A percentile compares a stretch with the other conserved stretches of the same genome.
These are phyloP conservation scores for Lampris megalopsis DNA, from an alignment of 2,113 vertebrate species.

Conservation along the genomic window DNA sequence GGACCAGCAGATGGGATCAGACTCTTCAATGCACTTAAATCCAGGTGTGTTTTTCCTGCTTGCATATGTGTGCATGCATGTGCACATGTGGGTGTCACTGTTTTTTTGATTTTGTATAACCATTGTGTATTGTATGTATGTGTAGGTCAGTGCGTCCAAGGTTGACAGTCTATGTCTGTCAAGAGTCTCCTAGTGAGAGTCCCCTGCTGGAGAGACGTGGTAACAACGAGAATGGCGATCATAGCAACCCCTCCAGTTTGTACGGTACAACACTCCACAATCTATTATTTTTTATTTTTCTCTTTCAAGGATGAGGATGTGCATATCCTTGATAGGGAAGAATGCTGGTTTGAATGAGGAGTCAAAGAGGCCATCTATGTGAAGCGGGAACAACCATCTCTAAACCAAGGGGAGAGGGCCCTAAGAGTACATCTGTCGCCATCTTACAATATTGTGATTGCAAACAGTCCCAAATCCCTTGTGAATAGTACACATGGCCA, in stretches of 20 bases:
- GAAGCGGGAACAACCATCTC: no score
- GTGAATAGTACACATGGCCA: no score
- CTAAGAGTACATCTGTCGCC: no score
- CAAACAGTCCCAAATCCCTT: no score
- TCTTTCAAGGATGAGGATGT: no score
- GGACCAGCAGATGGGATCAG: conserved; percentile 94
- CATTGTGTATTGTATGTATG: not conserved
- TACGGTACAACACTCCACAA: conserved; percentile 77
- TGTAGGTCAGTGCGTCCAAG: conserved; percentile 91
- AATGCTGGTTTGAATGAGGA: no score
- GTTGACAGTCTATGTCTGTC: conserved; percentile 91
- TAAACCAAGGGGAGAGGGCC: no score
- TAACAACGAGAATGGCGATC: conserved; percentile 81
- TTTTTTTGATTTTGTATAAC: not conserved
- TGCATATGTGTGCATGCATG: not conserved
- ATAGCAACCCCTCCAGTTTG: conserved; percentile 83
- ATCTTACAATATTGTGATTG: no score
- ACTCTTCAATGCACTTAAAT: conserved; percentile 94
- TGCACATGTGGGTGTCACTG: not conserved
- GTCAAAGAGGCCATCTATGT: no score
- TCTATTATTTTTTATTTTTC: no score
- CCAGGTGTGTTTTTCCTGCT: conserved; percentile 80
- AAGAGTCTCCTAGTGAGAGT: conserved; percentile 82
- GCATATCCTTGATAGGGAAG: no score
- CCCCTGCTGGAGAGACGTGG: conserved; percentile 83